phyloP scores from a whole-genome alignment of 1,140 invertebrate genomes.

The Sycobia sp. region DNA sequence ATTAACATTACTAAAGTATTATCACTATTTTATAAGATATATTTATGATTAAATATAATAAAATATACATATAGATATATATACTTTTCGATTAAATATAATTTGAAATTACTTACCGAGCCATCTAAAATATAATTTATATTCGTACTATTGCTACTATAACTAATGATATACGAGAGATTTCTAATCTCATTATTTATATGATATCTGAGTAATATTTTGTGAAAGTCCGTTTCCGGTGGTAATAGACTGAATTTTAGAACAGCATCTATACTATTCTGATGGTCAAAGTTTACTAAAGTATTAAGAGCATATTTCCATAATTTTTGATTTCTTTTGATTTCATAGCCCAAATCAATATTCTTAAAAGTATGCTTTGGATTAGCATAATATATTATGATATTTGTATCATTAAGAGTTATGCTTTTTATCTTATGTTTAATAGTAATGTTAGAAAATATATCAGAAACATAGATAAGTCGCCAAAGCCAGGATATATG shows the following conservation, averaged over 20 bases:
- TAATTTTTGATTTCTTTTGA: slow-evolving; percentile 61
- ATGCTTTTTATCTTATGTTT: slow-evolving; percentile 44
- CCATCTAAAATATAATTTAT: slow-evolving; percentile 57
- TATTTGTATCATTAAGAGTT: slow-evolving; percentile 58
- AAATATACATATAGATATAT: too few relatives aligned
- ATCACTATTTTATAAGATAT: too few relatives aligned
- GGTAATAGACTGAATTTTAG: slow-evolving; percentile 67
- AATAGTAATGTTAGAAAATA: slow-evolving; percentile 43
- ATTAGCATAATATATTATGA: slow-evolving; percentile 62
- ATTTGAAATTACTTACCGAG: slow-evolving; percentile 52
- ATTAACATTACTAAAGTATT: too few relatives aligned
- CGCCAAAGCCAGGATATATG: slow-evolving; percentile 45
- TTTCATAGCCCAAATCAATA: slow-evolving; percentile 61
- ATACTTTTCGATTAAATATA: too few relatives aligned
- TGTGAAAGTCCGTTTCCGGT: slow-evolving; percentile 68
- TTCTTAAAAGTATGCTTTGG: slow-evolving; percentile 58
- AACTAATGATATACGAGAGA: slow-evolving; percentile 58
- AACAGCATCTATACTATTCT: slow-evolving; percentile 60
- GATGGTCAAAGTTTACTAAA: slow-evolving; percentile 58
- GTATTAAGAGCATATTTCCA: slow-evolving; percentile 67
- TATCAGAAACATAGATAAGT: slow-evolving; percentile 43
- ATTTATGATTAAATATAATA: too few relatives aligned
- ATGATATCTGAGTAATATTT: slow-evolving; percentile 61
- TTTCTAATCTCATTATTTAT: slow-evolving; percentile 49
- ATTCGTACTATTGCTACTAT: slow-evolving; percentile 59